Evolutionary conservation across 2,113 vertebrate species (phyloP), one percentile per base, ranked within the genome.

Genomic region (Balaenoptera acutorostrata): DNA sequence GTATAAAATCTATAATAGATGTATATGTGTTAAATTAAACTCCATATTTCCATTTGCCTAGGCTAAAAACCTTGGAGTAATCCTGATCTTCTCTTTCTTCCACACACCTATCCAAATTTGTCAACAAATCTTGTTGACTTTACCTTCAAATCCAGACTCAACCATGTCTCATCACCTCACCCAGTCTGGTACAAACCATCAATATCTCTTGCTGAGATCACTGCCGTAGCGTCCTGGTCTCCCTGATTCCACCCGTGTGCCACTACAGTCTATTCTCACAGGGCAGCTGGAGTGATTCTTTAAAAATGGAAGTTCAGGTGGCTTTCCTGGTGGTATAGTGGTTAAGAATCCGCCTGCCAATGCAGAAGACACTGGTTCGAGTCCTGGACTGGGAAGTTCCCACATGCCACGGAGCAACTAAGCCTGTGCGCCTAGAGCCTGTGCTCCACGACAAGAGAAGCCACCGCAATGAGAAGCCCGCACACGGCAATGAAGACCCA

Each of bases 61-160:
- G 4, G 25, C n/a, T 81, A 90, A 41, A 80, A 46, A 44, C 25
- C 27, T 49, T 49, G 44, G 77, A n/a, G 21, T 77, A 39, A 78
- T 78, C n/a, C 29, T 81, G 11, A 61, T 74, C 52, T 86, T 88
- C 21, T 87, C 44, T 77, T 84, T 80, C 29, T 85, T 74, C 36
- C 52, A 85, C 8, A 72, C 27, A 39, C 7, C n/a, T 85, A 74
- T 44, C 15, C 41, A 69, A 61, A 77, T n/a, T 39, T 91, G 20
- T 80, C 55, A 84, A 72, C 29, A 93, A 92, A 91, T 78, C 8
- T 46, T 83, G 1, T 44, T 80, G 85, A 87, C 21, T 90, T 95
- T 71, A 86, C 12, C 61, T 87, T 96, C 59, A 94, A 89, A 69
- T 92, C 52, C 78, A 86, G 74, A 92, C 81, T 90, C 36, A 92